Evolutionary conservation across 2,888 invertebrate species (phyloP).

Genomic region (Eumerus sabulonum): DNA sequence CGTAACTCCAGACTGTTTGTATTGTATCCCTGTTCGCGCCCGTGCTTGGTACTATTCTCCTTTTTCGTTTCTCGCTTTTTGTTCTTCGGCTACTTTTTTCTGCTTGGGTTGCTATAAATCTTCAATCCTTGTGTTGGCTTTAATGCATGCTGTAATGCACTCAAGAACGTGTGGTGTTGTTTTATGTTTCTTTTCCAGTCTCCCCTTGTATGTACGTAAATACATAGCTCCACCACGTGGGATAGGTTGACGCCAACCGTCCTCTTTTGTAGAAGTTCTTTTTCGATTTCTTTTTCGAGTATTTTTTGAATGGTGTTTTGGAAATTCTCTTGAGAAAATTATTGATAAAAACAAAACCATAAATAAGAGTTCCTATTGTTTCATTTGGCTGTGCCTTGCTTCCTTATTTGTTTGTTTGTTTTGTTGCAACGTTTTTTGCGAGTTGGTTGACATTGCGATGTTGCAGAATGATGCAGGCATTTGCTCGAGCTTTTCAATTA

Average conservation of each 20-base stretch:
- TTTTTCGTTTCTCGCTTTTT: not conserved
- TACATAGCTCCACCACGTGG: conserved; percentile 1
- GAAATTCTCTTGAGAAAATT: conserved; percentile 45
- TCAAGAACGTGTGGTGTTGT: conserved; percentile 33
- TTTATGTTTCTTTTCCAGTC: conserved; percentile 7
- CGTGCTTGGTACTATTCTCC: no score
- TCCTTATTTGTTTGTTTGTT: no score
- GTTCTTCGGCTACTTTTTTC: conserved; percentile 11
- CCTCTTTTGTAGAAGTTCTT: not conserved
- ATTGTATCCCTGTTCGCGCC: conserved; percentile 12
- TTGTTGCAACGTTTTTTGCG: no score
- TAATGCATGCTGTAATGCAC: conserved; percentile 56
- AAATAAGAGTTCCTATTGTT: conserved; percentile 49
- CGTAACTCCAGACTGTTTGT: no score
- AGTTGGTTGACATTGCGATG: no score
- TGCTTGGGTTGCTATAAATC: conserved; percentile 34
- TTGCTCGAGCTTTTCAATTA: no score
- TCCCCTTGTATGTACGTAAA: no score
- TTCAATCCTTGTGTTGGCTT: conserved; percentile 44
- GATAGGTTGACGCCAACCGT: conserved; percentile 35
- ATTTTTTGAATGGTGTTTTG: conserved; percentile 23
- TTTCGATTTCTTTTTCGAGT: conserved; percentile 25
- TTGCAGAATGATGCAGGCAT: no score
- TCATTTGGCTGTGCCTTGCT: not conserved
- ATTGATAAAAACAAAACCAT: conserved; percentile 55